A percentile compares a stretch with the other conserved stretches of the same genome.
These are phyloP conservation scores for Synergus japonicus DNA, from an alignment of 2,888 invertebrate genomes.

Conservation along the genomic window DNA sequence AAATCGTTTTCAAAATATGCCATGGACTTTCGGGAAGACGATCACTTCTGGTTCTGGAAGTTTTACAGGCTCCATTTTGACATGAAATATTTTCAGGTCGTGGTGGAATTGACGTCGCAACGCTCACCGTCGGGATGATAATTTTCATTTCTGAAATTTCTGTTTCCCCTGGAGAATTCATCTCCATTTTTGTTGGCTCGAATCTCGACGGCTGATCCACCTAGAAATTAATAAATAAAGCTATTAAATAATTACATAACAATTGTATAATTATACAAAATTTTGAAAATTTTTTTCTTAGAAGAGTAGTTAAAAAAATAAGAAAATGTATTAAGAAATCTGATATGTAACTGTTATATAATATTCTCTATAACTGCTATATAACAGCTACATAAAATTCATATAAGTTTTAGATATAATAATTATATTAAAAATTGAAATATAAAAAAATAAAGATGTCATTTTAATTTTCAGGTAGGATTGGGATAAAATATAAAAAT, in stretches of 20 bases:
- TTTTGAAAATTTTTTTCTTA: too few relatives aligned
- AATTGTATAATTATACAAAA: too few relatives aligned
- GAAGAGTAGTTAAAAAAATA: too few relatives aligned
- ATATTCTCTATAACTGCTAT: too few relatives aligned
- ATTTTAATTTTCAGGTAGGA: neutral
- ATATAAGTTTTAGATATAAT: too few relatives aligned
- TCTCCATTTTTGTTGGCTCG: constrained; percentile 60
- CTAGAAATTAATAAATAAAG: constrained; percentile 68
- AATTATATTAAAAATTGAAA: too few relatives aligned
- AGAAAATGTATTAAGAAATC: too few relatives aligned
- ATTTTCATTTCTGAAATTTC: constrained; percentile 70
- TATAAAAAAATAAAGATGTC: neutral
- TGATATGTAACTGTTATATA: neutral
- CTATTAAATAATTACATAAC: neutral
- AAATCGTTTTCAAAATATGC: constrained; percentile 79
- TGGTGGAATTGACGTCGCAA: constrained; percentile 59
- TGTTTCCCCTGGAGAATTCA: constrained; percentile 63
- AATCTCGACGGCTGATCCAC: constrained; percentile 77
- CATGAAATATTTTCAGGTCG: constrained; percentile 60
- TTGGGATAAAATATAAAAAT: neutral
- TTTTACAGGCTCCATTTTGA: constrained; percentile 67
- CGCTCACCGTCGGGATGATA: constrained; percentile 56
- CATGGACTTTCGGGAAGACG: constrained; percentile 77
- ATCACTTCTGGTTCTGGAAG: constrained; percentile 53
- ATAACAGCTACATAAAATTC: too few relatives aligned